Evolutionary conservation across 2,797 vertebrate genomes (phyloP).

Genomic region (Columba guinea): DNA sequence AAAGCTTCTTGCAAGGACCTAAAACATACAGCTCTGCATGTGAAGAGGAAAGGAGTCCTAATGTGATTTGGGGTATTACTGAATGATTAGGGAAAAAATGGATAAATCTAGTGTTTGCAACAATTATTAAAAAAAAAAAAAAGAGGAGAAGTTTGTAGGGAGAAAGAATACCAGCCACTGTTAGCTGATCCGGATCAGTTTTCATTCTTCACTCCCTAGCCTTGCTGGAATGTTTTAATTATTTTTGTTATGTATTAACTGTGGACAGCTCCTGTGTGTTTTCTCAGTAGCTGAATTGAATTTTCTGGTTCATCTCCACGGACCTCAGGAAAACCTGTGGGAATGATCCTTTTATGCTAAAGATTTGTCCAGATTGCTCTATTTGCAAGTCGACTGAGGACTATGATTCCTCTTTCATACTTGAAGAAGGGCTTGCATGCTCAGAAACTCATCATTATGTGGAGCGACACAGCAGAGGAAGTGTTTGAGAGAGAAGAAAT

Average conservation of each 20-base stretch:
- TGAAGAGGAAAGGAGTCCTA: neutral
- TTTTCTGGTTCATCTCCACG: neutral
- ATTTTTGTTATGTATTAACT: neutral
- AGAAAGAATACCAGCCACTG: neutral
- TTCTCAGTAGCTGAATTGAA: neutral
- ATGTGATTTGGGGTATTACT: neutral
- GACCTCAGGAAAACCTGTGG: neutral
- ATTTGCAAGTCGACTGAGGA: neutral
- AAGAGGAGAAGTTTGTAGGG: neutral
- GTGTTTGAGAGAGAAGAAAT: neutral
- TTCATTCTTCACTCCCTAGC: neutral
- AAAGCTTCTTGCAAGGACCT: neutral
- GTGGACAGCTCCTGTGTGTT: neutral
- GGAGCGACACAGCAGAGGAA: neutral
- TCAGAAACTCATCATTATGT: neutral
- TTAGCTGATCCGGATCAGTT: neutral
- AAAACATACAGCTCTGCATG: neutral
- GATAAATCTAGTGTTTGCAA: neutral
- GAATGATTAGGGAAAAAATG: neutral
- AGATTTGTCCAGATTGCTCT: neutral
- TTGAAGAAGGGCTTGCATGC: neutral
- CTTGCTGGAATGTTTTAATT: neutral
- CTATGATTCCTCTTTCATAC: neutral
- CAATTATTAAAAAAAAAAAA: neutral
- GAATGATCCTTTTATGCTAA: neutral